Evolutionary conservation across 2,113 vertebrate species (phyloP), one percentile per base, ranked within the genome.

Genomic region (Toxostoma redivivum): DNA sequence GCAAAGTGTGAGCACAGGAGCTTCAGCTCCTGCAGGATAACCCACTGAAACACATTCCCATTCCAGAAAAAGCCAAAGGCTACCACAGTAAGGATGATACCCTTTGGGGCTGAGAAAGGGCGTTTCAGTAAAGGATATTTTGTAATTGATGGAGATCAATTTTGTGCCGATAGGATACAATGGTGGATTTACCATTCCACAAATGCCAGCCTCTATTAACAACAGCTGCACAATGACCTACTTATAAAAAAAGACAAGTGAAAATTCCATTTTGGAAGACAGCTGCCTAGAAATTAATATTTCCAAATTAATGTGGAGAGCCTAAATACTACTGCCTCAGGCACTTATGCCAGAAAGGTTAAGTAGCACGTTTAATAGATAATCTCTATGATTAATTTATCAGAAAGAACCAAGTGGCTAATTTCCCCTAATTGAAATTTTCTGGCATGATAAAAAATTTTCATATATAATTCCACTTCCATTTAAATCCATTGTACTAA

Each of bases 351-450:
- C 90, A 96, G 90, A 95, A 96, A 97, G 88, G 94, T 95, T 96
- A 97, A 96, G 88, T 96, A 86, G 85, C 64, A 88, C 9, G 1
- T 93, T 96, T 94, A 92, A 96, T 64, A 93, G 92, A 96, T 97
- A 94, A 96, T 92, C 69, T 90, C 48, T 86, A 88, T 95, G 92
- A 97, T 96, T 96, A 95, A 97, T 96, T 96, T 94, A 96, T 97
- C 82, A 90, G 82, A 90, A 92, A 71, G 56, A 93, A 83, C 67
- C 37, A 88, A 97, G 76, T 79, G 80, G 72, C 64, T 97, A 93
- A 95, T 95, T 96, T 97, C 31, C 80, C 33, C 22, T 96, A 86
- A 96, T 81, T 88, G 90, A 93, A 92, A 90, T 79, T 92, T 93
- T 81, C 80, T 81, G 57, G 23, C 65, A 92, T 88, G 82, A 88